Conservation (phyloP, 2,888 invertebrate species). For the Drosophila macrospina region DNA sequence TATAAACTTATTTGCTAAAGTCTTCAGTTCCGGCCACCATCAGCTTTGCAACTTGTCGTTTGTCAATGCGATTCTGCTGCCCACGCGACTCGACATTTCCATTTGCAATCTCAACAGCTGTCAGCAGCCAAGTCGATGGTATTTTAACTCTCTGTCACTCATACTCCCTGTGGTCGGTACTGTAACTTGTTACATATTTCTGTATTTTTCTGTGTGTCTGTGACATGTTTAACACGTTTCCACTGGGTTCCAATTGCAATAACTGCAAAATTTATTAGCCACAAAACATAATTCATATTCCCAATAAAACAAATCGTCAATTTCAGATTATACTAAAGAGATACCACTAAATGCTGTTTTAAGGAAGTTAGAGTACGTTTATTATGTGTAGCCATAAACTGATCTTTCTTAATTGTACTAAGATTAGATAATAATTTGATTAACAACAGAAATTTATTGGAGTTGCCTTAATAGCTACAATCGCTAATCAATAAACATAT, state of each 20-base stretch:
- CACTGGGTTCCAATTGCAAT: constrained; percentile 18
- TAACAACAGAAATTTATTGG: background rate
- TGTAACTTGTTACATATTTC: constrained; percentile 19
- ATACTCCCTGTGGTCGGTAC: constrained; percentile 59
- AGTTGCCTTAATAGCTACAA: constrained; percentile 2
- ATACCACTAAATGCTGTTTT: background rate
- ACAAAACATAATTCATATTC: background rate
- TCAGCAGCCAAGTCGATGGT: constrained; percentile 49
- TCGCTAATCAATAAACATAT: constrained; percentile 8
- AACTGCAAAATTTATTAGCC: background rate
- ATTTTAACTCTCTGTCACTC: constrained; percentile 64
- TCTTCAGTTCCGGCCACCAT: constrained; percentile 35
- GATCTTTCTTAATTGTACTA: background rate
- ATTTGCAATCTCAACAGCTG: constrained; percentile 46
- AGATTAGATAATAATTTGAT: constrained; percentile 10
- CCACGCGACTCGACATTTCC: constrained; percentile 44
- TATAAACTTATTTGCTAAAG: constrained; percentile 5
- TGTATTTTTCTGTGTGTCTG: constrained; percentile 15
- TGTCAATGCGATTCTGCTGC: constrained; percentile 33
- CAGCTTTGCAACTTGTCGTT: constrained; percentile 37
- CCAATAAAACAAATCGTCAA: background rate
- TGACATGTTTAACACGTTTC: constrained; percentile 67
- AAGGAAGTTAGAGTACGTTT: background rate
- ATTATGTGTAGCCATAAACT: background rate
- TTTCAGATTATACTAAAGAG: background rate